Percentiles rank a stretch among this genome's conserved stretches.
Conservation (phyloP, 2,888 invertebrate genomes). For the Oxyteleia sp. region DNA sequence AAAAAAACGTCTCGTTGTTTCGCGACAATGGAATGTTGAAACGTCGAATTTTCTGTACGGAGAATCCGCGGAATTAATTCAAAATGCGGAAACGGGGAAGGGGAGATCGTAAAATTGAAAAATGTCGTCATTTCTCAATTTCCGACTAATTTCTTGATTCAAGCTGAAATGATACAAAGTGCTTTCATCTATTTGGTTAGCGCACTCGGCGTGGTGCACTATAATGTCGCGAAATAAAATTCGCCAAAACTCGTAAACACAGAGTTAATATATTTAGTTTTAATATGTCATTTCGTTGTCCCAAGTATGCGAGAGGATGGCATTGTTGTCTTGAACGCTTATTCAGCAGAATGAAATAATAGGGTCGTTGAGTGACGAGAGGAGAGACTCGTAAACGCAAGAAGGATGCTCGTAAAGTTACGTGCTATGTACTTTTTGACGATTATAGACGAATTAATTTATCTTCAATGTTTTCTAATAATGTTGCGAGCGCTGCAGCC, state of each 20-base stretch:
- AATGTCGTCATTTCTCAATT: conserved; percentile 42
- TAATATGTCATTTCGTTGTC: conserved; percentile 56
- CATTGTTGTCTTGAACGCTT: conserved; percentile 61
- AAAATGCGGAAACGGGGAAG: conserved; percentile 14
- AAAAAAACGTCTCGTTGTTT: conserved; percentile 15
- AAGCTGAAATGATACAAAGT: conserved; percentile 44
- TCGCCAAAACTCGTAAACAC: conserved; percentile 16
- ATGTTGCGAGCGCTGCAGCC: not conserved
- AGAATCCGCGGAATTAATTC: conserved; percentile 10
- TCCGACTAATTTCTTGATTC: conserved; percentile 40
- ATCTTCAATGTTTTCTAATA: conserved; percentile 11
- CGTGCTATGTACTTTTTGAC: conserved; percentile 48
- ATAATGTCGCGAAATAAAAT: conserved; percentile 43
- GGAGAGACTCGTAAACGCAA: conserved; percentile 54
- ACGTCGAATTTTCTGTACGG: conserved; percentile 17
- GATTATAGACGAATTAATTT: conserved; percentile 56
- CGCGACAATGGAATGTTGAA: conserved; percentile 12
- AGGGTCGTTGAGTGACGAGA: conserved; percentile 56
- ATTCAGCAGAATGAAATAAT: conserved; percentile 58
- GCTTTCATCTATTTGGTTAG: conserved; percentile 37
- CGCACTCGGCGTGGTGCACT: conserved; percentile 12
- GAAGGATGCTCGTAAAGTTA: conserved; percentile 54
- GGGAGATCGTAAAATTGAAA: conserved; percentile 40
- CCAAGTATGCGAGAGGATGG: conserved; percentile 21
- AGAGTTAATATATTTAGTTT: conserved; percentile 54